Evolutionary conservation across 2,797 vertebrate genomes (phyloP), one percentile per base, ranked within the genome.

Genomic region (Garrulus glandarius): DNA sequence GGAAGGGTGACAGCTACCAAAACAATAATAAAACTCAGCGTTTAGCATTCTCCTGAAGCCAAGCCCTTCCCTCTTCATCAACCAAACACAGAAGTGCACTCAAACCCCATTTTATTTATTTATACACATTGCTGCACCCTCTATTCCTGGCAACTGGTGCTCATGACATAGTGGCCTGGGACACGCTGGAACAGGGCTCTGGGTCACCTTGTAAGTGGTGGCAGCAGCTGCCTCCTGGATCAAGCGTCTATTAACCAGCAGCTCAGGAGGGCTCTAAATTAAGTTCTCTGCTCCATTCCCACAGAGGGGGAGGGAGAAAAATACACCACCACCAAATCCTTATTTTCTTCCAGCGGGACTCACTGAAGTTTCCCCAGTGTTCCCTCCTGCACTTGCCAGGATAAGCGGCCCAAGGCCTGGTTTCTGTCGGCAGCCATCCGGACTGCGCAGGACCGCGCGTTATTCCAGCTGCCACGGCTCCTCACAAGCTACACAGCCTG

Each of bases 221-320:
- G 85, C 92, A 93, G 93, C 96, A 96, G 96, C 92, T 96, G 95
- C 85, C 91, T 95, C 89, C 67, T 84, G 94, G 91, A 97, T 95
- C 85, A 93, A 68, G 74, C 77, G 13, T 65, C 91, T 89, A 88
- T 87, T 93, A 95, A 91, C 84, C 91, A 96, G 63, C 53, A 92
- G 82, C 83, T 85, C 24, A 0, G 78, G 63, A 96, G 36, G 19
- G 57, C 89, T 91, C 93, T 95, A 96, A 92, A 95, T 95, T 93
- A 95, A 95, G 94, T 95, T 70, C 87, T 89, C 87, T 41, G 69
- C 71, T 93, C 74, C 10, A 11, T 69, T 93, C 78, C 82, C 91
- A 83, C 49, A 87, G 60, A 12, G 60, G 27, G 47, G 43, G 56
- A 72, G 83, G 71, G 72, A 88, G 39, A 77, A 92, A 91, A 89